phyloP scores from a whole-genome alignment of 1,140 invertebrate species.

The Drosophila ambigua region DNA sequence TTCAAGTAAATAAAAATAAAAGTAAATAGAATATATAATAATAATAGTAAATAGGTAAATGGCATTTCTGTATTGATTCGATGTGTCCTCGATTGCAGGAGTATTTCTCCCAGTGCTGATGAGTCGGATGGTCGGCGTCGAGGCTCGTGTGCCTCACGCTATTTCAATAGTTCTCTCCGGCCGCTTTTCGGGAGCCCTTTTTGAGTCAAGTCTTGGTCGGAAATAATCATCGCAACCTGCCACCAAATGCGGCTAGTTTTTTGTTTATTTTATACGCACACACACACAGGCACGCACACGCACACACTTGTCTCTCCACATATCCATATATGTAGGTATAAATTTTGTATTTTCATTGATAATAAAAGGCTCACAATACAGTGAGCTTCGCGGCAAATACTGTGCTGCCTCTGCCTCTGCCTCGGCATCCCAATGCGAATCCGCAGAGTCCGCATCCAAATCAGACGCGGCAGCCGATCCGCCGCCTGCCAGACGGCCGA shows the following conservation, averaged over 20 bases:
- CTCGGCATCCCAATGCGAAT: not conserved
- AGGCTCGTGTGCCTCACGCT: not conserved
- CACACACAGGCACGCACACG: constrained; percentile 5
- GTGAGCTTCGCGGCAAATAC: constrained; percentile 74
- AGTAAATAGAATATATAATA: too few relatives aligned
- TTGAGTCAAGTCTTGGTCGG: constrained; percentile 18
- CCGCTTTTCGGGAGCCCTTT: constrained; percentile 22
- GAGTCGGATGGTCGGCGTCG: not conserved
- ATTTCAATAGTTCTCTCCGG: not conserved
- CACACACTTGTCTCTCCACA: not conserved
- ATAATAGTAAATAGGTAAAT: too few relatives aligned
- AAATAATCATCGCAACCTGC: constrained; percentile 58
- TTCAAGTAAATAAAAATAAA: too few relatives aligned
- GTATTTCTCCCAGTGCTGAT: not conserved
- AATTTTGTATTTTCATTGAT: constrained; percentile 69
- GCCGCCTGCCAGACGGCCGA: constrained; percentile 7
- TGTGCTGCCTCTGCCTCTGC: constrained; percentile 22
- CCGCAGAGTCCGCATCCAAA: constrained; percentile 14
- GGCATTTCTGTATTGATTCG: too few relatives aligned
- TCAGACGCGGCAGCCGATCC: constrained; percentile 17
- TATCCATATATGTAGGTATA: not conserved
- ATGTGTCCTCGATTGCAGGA: too few relatives aligned
- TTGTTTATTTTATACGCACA: constrained; percentile 69
- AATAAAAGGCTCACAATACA: constrained; percentile 81
- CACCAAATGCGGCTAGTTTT: constrained; percentile 55